Evolutionary conservation across 2,888 invertebrate genomes (phyloP).

Genomic region (Epirrhoe alternata): DNA sequence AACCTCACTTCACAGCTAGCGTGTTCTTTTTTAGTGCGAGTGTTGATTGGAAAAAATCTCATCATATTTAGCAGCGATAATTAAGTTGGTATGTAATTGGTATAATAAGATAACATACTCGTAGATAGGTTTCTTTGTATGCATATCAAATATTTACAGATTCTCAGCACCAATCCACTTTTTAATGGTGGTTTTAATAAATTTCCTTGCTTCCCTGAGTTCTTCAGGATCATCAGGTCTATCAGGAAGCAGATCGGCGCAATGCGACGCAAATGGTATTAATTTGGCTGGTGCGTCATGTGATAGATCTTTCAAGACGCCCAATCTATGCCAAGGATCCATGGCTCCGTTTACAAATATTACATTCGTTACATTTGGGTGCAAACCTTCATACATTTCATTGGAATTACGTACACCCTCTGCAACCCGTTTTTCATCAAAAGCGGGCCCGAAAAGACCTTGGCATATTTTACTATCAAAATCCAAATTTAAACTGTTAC

Average conservation of each 20-base stretch:
- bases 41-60: no score
- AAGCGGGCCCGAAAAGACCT: slow-evolving; percentile 71
- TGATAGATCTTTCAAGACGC: slow-evolving; percentile 75
- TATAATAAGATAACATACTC: no score
- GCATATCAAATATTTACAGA: slow-evolving; percentile 34
- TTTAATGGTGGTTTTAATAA: slow-evolving; percentile 69
- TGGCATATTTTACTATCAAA: slow-evolving; percentile 71
- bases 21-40: no score
- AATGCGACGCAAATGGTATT: slow-evolving; percentile 67
- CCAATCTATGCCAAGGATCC: slow-evolving; percentile 85
- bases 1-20: no score
- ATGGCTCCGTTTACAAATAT: slow-evolving; percentile 85
- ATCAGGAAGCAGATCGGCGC: slow-evolving; percentile 66
- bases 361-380: slow-evolving; percentile 81
- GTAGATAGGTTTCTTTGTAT: no score
- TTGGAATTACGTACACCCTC: slow-evolving; percentile 73
- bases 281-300: slow-evolving; percentile 69
- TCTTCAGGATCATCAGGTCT: slow-evolving; percentile 61
- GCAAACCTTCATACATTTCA: slow-evolving; percentile 74
- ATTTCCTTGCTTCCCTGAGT: slow-evolving; percentile 64
- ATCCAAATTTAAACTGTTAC: slow-evolving; percentile 70
- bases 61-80: no score
- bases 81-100: no score
- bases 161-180: slow-evolving; percentile 67
- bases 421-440: slow-evolving; percentile 64